A percentile compares a stretch with the other conserved stretches of the same genome.
Evolutionary conservation across 2,113 vertebrate species (phyloP).

Genomic region (Sprattus sprattus): DNA sequence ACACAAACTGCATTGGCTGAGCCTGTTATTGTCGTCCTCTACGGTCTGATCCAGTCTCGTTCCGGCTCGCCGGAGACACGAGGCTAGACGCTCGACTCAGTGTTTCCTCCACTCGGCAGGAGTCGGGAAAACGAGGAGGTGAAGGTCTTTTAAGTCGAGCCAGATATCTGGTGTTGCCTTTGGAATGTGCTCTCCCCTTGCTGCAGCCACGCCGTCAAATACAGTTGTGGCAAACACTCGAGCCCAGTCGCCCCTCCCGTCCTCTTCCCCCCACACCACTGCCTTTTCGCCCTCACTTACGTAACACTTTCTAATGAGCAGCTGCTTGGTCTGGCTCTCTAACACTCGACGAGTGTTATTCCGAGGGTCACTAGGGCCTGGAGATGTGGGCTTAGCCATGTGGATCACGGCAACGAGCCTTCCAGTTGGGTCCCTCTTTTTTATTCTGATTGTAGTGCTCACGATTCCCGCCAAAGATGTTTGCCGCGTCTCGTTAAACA

Average conservation of each 20-base stretch:
- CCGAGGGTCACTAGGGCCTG: conserved; percentile 23
- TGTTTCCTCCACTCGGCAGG: conserved; percentile 2
- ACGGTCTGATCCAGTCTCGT: neutral
- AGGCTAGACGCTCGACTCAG: conserved; percentile 8
- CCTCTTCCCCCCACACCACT: neutral
- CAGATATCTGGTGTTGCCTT: conserved; percentile 34
- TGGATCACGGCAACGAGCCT: conserved; percentile 5
- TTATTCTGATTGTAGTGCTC: conserved; percentile 36
- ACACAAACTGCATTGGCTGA: conserved; percentile 3
- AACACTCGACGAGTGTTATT: conserved; percentile 17
- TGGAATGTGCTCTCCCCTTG: conserved; percentile 22
- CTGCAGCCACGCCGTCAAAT: conserved; percentile 28
- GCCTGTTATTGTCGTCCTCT: conserved; percentile 14
- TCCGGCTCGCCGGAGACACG: conserved; percentile 8
- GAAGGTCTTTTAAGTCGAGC: conserved; percentile 24
- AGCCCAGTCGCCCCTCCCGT: neutral
- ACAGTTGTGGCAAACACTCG: conserved; percentile 37
- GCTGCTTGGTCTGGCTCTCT: conserved; percentile 22
- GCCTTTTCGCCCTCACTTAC: conserved; percentile 24
- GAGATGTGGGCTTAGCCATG: conserved; percentile 32
- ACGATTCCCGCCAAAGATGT: conserved; percentile 35
- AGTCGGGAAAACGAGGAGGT: neutral
- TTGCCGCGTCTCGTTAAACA: conserved; percentile 58
- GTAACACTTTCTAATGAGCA: conserved; percentile 46
- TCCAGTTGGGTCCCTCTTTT: neutral